Conservation (phyloP, 2,113 vertebrate species). For the Hemiprocne comata region DNA sequence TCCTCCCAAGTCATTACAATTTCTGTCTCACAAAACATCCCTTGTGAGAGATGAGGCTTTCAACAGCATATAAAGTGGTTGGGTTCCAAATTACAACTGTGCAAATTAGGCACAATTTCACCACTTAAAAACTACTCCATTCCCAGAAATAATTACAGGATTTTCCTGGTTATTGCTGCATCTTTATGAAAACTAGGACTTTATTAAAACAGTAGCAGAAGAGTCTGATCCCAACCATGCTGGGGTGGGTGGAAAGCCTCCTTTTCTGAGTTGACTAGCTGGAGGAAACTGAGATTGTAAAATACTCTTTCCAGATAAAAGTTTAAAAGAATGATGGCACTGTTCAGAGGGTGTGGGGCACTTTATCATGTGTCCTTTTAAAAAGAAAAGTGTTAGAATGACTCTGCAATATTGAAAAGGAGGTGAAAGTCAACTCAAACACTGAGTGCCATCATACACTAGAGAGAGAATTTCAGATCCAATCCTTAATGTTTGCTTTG, state of each 20-base stretch:
- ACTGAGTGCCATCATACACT: accelerated
- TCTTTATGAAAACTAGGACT: neutral
- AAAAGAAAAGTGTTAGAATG: neutral
- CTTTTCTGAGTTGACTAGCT: neutral
- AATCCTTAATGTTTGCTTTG: neutral
- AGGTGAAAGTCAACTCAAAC: neutral
- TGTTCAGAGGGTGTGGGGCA: neutral
- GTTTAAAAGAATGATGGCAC: neutral
- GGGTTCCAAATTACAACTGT: neutral
- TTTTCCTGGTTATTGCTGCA: neutral
- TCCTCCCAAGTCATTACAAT: neutral
- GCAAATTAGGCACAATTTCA: neutral
- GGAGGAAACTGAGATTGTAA: neutral
- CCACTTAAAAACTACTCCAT: neutral
- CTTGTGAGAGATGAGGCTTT: neutral
- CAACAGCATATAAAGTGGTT: neutral
- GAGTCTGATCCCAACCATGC: neutral
- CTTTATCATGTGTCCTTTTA: neutral
- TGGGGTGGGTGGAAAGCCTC: neutral
- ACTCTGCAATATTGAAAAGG: neutral
- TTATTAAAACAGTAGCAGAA: neutral
- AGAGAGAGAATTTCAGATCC: neutral
- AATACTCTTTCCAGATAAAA: neutral
- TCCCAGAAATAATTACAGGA: neutral
- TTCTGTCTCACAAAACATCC: neutral